Conservation (phyloP, 2,888 invertebrate species). For the Coecobrya sp. region DNA sequence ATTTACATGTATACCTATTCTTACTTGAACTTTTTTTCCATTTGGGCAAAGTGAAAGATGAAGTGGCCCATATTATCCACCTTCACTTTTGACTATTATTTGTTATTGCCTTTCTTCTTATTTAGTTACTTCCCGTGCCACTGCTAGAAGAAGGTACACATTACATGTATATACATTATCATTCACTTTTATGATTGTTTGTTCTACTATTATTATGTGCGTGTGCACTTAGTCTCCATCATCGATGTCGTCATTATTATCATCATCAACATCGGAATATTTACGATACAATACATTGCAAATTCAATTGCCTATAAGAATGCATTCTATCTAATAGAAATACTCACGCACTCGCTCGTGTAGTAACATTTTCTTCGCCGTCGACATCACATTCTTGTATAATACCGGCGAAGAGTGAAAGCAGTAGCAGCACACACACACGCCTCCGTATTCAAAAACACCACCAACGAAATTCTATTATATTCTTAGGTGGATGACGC, state of each 20-base stretch:
- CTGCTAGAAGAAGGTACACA: not conserved
- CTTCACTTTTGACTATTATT: conserved; percentile 50
- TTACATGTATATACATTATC: not conserved
- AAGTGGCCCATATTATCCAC: conserved; percentile 45
- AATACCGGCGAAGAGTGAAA: not conserved
- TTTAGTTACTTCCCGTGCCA: not conserved
- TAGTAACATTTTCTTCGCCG: not conserved
- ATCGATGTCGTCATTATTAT: not conserved
- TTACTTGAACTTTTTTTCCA: not conserved
- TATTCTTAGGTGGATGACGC: too few species aligned
- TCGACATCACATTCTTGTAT: not conserved
- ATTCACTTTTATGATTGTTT: conserved; percentile 23
- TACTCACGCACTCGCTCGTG: not conserved
- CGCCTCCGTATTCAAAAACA: too few species aligned
- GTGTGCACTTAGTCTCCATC: conserved; percentile 41
- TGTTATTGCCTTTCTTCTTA: conserved; percentile 15
- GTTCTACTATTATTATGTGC: conserved; percentile 38
- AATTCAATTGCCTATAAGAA: conserved; percentile 36
- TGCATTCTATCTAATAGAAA: conserved; percentile 25
- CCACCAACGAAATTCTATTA: too few species aligned
- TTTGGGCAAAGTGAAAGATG: conserved; percentile 61
- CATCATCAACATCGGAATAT: not conserved
- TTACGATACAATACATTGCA: conserved; percentile 33
- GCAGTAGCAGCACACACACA: too few species aligned
- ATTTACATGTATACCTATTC: not conserved